Conservation (phyloP, 1,140 invertebrate genomes). For the Potamilus streckersoni region DNA sequence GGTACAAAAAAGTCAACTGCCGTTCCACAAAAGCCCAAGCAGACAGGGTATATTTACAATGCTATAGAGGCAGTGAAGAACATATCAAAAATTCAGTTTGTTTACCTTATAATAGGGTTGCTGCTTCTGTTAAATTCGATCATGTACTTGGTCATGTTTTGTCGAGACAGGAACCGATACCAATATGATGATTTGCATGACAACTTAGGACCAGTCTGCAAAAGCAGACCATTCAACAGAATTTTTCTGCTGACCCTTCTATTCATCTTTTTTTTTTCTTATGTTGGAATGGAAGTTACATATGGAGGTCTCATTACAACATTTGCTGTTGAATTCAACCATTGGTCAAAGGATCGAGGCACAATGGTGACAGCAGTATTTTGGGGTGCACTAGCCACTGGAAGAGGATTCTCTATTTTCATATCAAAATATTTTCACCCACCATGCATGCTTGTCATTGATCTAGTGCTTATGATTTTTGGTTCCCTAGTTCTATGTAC, state of each 20-base stretch:
- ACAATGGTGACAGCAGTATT: constrained; percentile 68
- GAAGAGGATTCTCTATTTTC: constrained; percentile 68
- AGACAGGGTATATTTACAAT: constrained; percentile 22
- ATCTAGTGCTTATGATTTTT: constrained; percentile 61
- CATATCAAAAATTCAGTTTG: constrained; percentile 69
- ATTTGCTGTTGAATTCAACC: constrained; percentile 61
- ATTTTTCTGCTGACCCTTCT: constrained; percentile 54
- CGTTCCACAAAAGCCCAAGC: constrained; percentile 13
- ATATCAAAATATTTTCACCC: constrained; percentile 64
- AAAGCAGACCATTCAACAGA: constrained; percentile 5
- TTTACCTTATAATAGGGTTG: constrained; percentile 68
- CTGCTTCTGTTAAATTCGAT: constrained; percentile 66
- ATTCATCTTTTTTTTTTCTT: constrained; percentile 68
- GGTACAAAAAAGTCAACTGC: neutral
- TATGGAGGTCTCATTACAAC: constrained; percentile 69
- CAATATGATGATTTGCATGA: neutral
- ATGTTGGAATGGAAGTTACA: constrained; percentile 70
- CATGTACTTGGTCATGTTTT: constrained; percentile 67
- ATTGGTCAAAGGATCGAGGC: constrained; percentile 61
- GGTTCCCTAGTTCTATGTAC: constrained; percentile 66
- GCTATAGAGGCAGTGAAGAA: constrained; percentile 40
- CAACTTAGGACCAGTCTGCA: constrained; percentile 37
- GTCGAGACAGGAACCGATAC: constrained; percentile 50
- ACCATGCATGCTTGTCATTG: constrained; percentile 62
- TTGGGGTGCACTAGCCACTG: constrained; percentile 70